A percentile compares a stretch with the other conserved stretches of the same genome.
phyloP scores from a whole-genome alignment of 1,140 invertebrate species.

The Diabrotica undecimpunctata region DNA sequence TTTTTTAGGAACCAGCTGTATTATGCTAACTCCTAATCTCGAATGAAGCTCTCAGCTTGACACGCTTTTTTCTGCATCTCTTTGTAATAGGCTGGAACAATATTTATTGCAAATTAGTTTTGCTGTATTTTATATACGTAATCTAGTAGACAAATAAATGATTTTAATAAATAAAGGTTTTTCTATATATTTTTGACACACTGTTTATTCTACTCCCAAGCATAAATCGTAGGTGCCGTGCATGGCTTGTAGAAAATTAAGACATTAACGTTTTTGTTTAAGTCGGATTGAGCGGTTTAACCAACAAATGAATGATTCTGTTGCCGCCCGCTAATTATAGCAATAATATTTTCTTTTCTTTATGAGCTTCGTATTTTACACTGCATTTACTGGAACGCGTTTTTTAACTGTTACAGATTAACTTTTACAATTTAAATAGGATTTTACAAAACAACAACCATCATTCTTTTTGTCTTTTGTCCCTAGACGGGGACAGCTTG shows the following conservation, averaged over 20 bases:
- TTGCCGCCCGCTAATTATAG: conserved; percentile 11
- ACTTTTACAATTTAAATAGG: not conserved
- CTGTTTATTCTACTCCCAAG: no score
- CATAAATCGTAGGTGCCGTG: not conserved
- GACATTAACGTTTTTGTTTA: conserved; percentile 14
- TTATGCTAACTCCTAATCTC: no score
- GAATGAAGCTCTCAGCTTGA: no score
- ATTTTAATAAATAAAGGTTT: no score
- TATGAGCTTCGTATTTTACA: conserved; percentile 5
- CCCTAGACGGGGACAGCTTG: not conserved
- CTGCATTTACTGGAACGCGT: not conserved
- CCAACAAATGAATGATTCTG: conserved; percentile 16
- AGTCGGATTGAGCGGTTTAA: conserved; percentile 13
- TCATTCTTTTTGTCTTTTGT: not conserved
- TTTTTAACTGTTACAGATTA: not conserved
- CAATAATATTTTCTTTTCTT: conserved; percentile 15
- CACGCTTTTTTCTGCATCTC: no score
- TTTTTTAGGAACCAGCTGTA: no score
- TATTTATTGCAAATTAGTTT: no score
- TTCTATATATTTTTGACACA: no score
- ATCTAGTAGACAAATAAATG: no score
- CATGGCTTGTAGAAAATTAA: conserved; percentile 5
- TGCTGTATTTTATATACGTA: no score
- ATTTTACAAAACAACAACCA: not conserved
- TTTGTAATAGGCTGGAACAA: no score